These are phyloP conservation scores for Lycorma delicatula DNA, from an alignment of 1,140 invertebrate species.

Conservation along the genomic window DNA sequence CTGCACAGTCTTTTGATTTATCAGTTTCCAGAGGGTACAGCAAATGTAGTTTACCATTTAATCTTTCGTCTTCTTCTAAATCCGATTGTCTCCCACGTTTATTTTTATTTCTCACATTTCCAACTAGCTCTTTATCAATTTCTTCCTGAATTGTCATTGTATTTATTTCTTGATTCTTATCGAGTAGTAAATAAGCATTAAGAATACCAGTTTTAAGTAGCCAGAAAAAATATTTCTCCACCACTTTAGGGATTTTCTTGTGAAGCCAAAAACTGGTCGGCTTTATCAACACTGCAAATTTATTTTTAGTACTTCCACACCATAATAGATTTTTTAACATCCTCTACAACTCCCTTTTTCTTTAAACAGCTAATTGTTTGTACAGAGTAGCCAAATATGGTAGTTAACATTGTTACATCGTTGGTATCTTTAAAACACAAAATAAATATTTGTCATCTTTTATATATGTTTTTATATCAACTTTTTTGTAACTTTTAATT, in stretches of 20 bases:
- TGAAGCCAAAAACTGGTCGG: constrained; percentile 6
- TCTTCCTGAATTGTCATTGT: constrained; percentile 8
- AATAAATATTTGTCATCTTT: no score
- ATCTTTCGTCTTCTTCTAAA: neutral
- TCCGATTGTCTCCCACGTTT: constrained; percentile 4
- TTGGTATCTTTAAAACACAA: no score
- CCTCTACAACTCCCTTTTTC: constrained; percentile 9
- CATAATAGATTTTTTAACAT: constrained; percentile 1
- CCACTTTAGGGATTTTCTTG: constrained; percentile 6
- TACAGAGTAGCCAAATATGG: no score
- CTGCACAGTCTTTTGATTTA: neutral
- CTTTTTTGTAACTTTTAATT: no score
- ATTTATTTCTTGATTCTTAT: neutral
- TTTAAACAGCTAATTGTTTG: no score
- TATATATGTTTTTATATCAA: no score
- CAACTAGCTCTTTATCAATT: constrained; percentile 1
- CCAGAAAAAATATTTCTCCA: constrained; percentile 9
- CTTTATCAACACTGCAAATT: constrained; percentile 1
- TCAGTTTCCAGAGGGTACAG: neutral
- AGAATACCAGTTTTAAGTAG: neutral
- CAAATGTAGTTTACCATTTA: neutral
- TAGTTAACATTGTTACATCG: no score
- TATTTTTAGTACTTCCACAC: constrained; percentile 5
- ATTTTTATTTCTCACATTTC: constrained; percentile 5
- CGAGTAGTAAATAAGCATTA: constrained; percentile 5